Base-by-base conservation (phyloP, 2,113 vertebrate genomes). In the Chaetops frenatus region DNA sequence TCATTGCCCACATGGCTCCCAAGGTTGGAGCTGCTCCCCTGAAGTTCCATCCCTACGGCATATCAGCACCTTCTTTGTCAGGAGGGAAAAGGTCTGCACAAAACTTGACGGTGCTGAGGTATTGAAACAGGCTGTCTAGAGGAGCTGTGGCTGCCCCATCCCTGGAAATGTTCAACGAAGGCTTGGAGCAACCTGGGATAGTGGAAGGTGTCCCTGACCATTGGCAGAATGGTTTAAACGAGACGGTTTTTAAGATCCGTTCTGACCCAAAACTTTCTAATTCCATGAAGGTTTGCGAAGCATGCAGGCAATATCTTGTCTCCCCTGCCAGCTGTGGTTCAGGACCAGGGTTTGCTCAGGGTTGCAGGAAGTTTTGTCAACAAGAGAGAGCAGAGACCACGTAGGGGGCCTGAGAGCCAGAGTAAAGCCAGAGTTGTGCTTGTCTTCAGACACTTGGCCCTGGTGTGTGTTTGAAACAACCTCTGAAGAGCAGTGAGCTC, bases 1-100 rank as follows among this genome's bases (percentile, higher is more conserved):
- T 11, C 4, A 1, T 7, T 71, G 33, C 36, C 12, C 2, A 1
- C 2, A 0, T 45, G 35, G 9, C 9, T 65, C 12, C 11, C 54
- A 51, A 29, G 10, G 25, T 0, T 48, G 44, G 33, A 81, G 47
- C 6, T 88, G 13, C 9, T 56, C 22, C 33, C 51, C 21, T 13
- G 7, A 60, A 40, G 17, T 1, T 40, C 4, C 31, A 13, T 24
- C 10, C 6, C 27, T 71, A 64, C 58, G 21, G 18, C 28, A 16
- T 21, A 12, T 31, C 18, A 67, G 11, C n/a, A 44, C 15, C 12
- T 25, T 54, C n/a, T 40, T 23, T 20, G 18, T 21, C 28, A 48
- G 10, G 17, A 38, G 36, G 31, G 23, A 71, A 67, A 35, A 17
- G 2, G 4, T 53, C 48, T 76, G 10, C 35, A 33, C 15, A 53